Evolutionary conservation across 1,140 invertebrate species (phyloP), one percentile per base, ranked within the genome.

Genomic region (Bicyclus anynana): DNA sequence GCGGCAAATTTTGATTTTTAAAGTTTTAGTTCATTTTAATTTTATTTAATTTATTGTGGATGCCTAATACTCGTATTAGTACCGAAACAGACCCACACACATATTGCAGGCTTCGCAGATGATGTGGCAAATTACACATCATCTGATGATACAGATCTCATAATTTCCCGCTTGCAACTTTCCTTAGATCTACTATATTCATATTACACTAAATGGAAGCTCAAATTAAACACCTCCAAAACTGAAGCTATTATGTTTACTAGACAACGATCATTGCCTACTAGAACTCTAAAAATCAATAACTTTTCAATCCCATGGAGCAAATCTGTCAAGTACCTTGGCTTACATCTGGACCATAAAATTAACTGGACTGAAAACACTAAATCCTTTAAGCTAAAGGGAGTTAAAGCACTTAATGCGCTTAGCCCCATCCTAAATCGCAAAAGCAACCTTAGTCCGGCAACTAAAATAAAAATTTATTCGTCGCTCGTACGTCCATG

Each of bases 171-270:
- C 5, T 14, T 55, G 9, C 53, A 55, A 20, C n/a, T 55, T 5
- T 27, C 53, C 5, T n/a, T 55, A 5, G 9, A 55, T 35, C 14
- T 2, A 5, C 17, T 47, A 2, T 10, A 14, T 13, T 7, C 4
- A 1, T 55, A 47, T n/a, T 55, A 47, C 29, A 33, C 5, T 4
- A 44, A 29, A 23, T 47, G 53, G 53, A 55, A 47, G 27, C 29
- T 55, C 4, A 33, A 55, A 37, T 2, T 55, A 21, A 55, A 55
- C 18, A 42, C n/a, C 26, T 16, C 40, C 16, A 47, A 55, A 47
- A 47, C 40, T 9, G 42, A 55, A 46, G 53, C 42, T 3, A 53
- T 53, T 14, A 3, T 53, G 29, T 53, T 53, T 53, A 44, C 38
- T 17, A 21, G 38, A 10, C 12, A 53, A 14, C 37, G 51, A 2